A percentile compares a stretch with the other conserved stretches of the same genome.
Evolutionary conservation across 2,113 vertebrate genomes (phyloP).

Genomic region (Saimiri boliviensis): DNA sequence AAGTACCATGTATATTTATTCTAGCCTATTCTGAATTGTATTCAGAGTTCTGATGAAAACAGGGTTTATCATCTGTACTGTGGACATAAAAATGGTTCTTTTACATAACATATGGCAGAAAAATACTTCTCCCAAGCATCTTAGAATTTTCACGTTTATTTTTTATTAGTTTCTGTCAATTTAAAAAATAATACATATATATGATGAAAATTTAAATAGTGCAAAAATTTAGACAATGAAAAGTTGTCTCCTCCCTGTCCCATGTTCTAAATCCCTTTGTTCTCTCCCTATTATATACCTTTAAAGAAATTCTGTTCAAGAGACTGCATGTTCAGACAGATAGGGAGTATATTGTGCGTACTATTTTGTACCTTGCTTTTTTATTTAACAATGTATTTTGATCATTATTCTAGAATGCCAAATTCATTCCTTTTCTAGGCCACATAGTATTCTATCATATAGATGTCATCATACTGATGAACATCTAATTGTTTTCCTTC

Average conservation of each 20-base stretch:
- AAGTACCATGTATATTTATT: background rate
- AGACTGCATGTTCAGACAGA: background rate
- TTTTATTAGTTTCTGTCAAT: background rate
- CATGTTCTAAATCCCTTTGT: background rate
- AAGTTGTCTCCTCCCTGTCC: background rate
- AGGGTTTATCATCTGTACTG: background rate
- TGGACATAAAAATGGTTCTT: background rate
- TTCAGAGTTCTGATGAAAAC: background rate
- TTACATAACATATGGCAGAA: too few species aligned
- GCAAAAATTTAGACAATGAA: background rate
- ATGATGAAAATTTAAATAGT: background rate
- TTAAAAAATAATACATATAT: background rate
- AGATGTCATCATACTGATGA: background rate
- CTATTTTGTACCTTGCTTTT: background rate
- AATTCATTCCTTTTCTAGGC: background rate
- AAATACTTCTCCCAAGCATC: background rate
- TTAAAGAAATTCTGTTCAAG: background rate
- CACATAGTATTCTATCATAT: background rate
- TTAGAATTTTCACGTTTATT: background rate
- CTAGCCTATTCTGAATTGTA: background rate
- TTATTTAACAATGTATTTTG: background rate
- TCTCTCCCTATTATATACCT: background rate
- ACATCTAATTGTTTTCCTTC: background rate
- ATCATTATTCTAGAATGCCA: background rate
- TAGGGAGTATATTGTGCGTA: background rate